Conservation (phyloP, 2,797 vertebrate species). For the Enteromius paludinosus region DNA sequence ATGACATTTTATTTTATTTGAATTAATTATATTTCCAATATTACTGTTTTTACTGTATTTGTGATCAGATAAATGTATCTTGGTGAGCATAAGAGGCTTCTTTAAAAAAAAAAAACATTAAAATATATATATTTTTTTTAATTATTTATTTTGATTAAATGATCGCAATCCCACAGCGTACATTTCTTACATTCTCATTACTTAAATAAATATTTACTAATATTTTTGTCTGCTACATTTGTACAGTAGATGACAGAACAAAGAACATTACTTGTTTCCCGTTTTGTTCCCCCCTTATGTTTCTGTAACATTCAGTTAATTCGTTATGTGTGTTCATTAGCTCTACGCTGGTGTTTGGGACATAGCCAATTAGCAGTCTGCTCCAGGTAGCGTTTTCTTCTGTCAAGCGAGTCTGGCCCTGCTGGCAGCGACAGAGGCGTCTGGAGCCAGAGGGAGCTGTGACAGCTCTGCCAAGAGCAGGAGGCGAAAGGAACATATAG, state of each 20-base stretch:
- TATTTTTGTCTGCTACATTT: background rate
- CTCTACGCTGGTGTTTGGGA: constrained; percentile 63
- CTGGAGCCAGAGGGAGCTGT: constrained; percentile 59
- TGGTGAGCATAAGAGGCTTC: background rate
- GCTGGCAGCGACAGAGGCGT: constrained; percentile 70
- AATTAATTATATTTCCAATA: background rate
- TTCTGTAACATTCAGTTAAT: constrained; percentile 53
- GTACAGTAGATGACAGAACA: background rate
- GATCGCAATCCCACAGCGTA: no score
- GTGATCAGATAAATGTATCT: background rate
- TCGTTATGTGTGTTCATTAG: constrained; percentile 68
- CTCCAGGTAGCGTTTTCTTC: constrained; percentile 71
- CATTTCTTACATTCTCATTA: background rate
- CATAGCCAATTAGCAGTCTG: constrained; percentile 60
- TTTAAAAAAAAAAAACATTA: background rate
- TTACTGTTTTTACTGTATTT: background rate
- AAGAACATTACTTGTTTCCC: background rate
- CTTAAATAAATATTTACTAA: background rate
- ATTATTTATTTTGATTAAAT: background rate
- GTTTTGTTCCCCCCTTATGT: constrained; percentile 22
- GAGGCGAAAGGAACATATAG: constrained; percentile 29
- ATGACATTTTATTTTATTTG: background rate
- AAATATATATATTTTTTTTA: background rate
- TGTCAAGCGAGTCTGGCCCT: constrained; percentile 62
- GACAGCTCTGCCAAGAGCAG: constrained; percentile 58